Evolutionary conservation across 2,113 vertebrate genomes (phyloP).

Genomic region (Mystacornis crossleyi): DNA sequence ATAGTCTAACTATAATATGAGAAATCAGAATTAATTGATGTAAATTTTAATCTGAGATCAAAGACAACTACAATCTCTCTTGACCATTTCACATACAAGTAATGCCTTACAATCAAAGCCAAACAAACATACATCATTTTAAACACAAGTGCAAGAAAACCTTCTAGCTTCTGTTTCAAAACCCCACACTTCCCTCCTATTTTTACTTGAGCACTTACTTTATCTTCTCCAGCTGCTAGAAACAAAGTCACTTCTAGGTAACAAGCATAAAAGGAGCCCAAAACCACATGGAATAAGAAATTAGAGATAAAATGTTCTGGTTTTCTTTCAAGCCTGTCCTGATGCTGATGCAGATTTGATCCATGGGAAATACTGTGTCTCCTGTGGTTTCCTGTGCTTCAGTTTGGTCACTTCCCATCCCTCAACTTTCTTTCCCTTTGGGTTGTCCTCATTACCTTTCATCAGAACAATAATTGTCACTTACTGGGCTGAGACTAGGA

Average conservation of each 20-base stretch:
- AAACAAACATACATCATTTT: not conserved
- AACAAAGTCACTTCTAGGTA: not conserved
- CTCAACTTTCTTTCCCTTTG: not conserved
- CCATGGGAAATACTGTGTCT: not conserved
- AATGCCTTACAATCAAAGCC: not conserved
- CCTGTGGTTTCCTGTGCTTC: not conserved
- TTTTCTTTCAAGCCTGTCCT: not conserved
- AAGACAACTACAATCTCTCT: not conserved
- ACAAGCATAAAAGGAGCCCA: not conserved
- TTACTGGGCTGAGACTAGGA: not conserved
- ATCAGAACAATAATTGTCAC: not conserved
- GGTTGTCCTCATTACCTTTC: not conserved
- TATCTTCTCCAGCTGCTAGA: not conserved
- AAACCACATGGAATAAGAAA: not conserved
- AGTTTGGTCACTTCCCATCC: not conserved
- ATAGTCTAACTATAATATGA: not conserved
- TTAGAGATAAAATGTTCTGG: not conserved
- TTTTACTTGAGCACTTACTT: not conserved
- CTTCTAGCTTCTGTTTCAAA: not conserved
- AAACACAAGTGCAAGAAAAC: not conserved
- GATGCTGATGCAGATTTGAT: not conserved
- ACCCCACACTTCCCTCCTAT: not conserved
- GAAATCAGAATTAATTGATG: not conserved
- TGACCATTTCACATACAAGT: not conserved
- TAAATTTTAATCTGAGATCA: not conserved